A percentile compares a stretch with the other conserved stretches of the same genome.
Evolutionary conservation across 2,797 vertebrate genomes (phyloP).

Genomic region (Okamejei kenojei): DNA sequence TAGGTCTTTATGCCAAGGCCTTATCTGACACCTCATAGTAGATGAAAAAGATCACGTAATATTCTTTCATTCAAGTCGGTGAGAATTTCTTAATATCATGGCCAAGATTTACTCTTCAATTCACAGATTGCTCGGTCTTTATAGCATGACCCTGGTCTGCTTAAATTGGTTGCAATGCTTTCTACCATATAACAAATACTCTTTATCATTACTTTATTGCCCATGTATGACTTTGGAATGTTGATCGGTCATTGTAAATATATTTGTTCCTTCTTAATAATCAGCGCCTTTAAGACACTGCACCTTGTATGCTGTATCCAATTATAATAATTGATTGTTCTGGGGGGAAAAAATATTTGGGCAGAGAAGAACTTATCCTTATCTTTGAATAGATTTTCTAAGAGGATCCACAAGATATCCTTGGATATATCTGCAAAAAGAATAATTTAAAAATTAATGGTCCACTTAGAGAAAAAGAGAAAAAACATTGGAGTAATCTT

Average conservation of each 20-base stretch:
- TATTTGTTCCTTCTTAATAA: background rate
- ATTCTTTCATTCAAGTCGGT: background rate
- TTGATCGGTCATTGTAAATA: background rate
- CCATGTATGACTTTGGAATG: background rate
- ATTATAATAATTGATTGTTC: background rate
- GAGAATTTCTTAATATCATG: background rate
- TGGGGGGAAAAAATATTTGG: background rate
- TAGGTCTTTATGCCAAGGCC: background rate
- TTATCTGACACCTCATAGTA: background rate
- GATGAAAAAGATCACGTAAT: background rate
- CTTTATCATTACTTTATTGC: background rate
- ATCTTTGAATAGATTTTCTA: too few species aligned
- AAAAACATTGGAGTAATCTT: background rate
- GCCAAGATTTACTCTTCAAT: background rate
- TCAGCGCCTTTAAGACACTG: background rate
- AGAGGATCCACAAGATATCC: too few species aligned
- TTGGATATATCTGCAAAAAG: background rate
- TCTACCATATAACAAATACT: background rate
- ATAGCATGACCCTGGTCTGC: background rate
- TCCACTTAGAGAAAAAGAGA: background rate
- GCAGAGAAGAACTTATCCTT: background rate
- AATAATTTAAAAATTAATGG: background rate
- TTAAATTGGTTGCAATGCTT: background rate
- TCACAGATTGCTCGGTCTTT: background rate
- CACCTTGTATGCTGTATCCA: background rate